Evolutionary conservation across 2,113 vertebrate genomes (phyloP), one percentile per base, ranked within the genome.

Genomic region (Syngnathoides biaculeatus): DNA sequence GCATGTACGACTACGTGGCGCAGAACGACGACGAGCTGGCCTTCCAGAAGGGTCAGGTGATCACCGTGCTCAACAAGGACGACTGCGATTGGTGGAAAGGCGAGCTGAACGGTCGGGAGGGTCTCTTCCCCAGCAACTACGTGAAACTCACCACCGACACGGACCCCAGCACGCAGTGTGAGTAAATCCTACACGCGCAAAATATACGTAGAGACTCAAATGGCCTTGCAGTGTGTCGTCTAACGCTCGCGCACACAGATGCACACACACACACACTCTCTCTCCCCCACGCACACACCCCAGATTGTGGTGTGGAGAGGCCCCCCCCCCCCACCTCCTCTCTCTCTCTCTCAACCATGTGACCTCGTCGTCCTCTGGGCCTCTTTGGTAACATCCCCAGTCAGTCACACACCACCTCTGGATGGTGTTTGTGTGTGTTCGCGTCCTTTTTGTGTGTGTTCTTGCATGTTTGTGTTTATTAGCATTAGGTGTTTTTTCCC

Each of bases 11-110:
- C 89, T 99, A 99, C 80, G 91, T 91, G 42, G 96, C 97, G 0
- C 97, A 99, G 91, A 99, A 98, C n/a, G 97, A 99, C 1, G 97
- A 99, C 73, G 97, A 99, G 86, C 91, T 99, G 89, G 94, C 97
- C 3, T 99, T 99, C 87, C 92, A n/a, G 89, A 99, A 99, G 86
- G 96, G 97, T 78, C 96, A 98, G 92, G 88, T 99, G 87, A 98
- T 99, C 91, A 97, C 92, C 0, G 97, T 99, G 78, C 91, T 99
- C 86, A 98, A 88, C 91, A 96, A 93, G 89, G 97, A 98, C 62
- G 97, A 99, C 90, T 96, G 96, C 5, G 97, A 99, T 86, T 99
- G 97, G 97, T 99, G 97, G 97, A 99, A 97, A 83, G 97, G 97
- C 12, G 97, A 99, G 81, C 93, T 94, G 73, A 97, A 92, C 0